Percentiles rank a stretch among this genome's conserved stretches.
phyloP scores from a whole-genome alignment of 1,140 invertebrate species.

The Papilio xuthus region DNA sequence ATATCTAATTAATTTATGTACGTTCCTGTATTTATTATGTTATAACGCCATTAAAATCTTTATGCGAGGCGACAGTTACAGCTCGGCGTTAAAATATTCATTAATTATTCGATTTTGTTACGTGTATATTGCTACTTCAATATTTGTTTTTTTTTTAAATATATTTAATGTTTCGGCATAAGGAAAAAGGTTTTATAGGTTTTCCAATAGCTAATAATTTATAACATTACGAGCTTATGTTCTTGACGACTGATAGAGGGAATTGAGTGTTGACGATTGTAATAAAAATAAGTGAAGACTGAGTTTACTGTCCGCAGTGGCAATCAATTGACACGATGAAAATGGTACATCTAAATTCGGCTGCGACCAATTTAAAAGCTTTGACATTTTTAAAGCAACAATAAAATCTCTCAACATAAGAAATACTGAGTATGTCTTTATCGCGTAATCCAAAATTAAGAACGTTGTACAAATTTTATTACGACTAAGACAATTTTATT shows the following conservation, averaged over 20 bases:
- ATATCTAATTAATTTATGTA: conserved; percentile 25
- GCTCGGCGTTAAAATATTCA: conserved; percentile 36
- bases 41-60: conserved; percentile 28
- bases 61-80: conserved; percentile 17
- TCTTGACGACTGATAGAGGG: conserved; percentile 42
- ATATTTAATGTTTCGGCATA: conserved; percentile 45
- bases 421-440: conserved; percentile 25
- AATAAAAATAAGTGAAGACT: conserved; percentile 44
- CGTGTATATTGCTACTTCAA: conserved; percentile 26
- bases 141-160: conserved; percentile 26
- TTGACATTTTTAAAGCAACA: conserved; percentile 33
- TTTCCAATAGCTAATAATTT: conserved; percentile 48
- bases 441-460: neutral
- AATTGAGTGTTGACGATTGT: conserved; percentile 44
- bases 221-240: conserved; percentile 40
- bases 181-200: conserved; percentile 39
- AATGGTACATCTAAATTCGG: conserved; percentile 37
- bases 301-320: conserved; percentile 45
- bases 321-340: conserved; percentile 39
- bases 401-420: neutral
- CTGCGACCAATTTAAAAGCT: conserved; percentile 19
- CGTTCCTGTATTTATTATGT: conserved; percentile 33
- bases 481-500: neutral
- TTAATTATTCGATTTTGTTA: conserved; percentile 31
- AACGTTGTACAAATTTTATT: neutral